Evolutionary conservation across 2,113 vertebrate species (phyloP).

Genomic region (Nothobranchius furzeri): DNA sequence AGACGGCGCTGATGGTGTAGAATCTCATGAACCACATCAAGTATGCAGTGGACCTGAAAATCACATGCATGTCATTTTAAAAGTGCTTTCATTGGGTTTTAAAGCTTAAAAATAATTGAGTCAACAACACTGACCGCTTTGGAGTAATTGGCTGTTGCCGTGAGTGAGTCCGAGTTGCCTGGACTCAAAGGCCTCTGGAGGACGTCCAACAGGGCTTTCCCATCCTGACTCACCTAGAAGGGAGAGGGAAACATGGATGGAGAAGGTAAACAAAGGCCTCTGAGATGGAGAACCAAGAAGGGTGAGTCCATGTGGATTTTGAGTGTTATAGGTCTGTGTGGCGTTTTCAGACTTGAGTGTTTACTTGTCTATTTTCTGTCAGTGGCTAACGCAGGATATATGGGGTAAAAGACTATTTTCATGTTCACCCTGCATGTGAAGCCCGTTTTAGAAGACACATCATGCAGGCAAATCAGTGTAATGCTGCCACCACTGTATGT

Average conservation of each 20-base stretch:
- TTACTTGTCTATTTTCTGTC: too few relatives aligned
- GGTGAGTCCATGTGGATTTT: too few relatives aligned
- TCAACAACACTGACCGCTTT: constrained; percentile 81
- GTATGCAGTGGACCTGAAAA: constrained; percentile 86
- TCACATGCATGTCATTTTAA: too few relatives aligned
- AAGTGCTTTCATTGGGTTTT: too few relatives aligned
- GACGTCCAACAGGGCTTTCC: constrained; percentile 94
- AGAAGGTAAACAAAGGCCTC: neutral
- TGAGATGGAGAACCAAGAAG: neutral
- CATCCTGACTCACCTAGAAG: constrained; percentile 93
- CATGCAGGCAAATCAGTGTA: too few relatives aligned
- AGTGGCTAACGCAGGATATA: too few relatives aligned
- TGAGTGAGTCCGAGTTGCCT: constrained; percentile 94
- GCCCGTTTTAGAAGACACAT: neutral
- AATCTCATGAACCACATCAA: constrained; percentile 96
- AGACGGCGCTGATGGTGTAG: constrained; percentile 94
- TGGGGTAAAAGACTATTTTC: too few relatives aligned
- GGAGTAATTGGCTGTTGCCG: constrained; percentile 97
- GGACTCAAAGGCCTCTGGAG: constrained; percentile 95
- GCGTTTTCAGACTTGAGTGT: too few relatives aligned
- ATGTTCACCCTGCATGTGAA: too few relatives aligned
- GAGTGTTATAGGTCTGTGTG: too few relatives aligned
- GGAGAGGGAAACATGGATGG: constrained; percentile 26
- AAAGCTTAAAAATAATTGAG: neutral
- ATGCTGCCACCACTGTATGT: too few relatives aligned